Evolutionary conservation across 2,797 vertebrate genomes (phyloP), one percentile per base, ranked within the genome.

Genomic region (Peromyscus melanophrys): DNA sequence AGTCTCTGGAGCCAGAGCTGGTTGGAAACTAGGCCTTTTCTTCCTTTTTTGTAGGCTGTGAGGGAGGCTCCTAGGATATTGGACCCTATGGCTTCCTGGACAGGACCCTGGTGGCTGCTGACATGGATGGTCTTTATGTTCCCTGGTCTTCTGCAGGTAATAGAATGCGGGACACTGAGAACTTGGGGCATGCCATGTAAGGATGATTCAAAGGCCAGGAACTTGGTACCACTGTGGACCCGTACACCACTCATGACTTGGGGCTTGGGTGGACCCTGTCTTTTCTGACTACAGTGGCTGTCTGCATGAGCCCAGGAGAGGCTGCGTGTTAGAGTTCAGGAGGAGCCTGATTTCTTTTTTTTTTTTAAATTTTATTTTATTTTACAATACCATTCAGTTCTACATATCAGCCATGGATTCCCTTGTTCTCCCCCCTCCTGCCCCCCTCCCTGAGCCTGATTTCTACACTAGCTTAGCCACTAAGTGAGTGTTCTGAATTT

Each of bases 81-180:
- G 0, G 92, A 71, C 71, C 57, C 73, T 78, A 97, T 98, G 98
- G 96, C 96, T 94, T 89, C 85, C 96, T n/a, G 57, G 94, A 92
- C 11, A 69, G 88, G 73, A 59, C 49, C 63, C 78, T 40, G 75
- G 61, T 46, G 88, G 96, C 59, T 94, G 92, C 95, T 67, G 57
- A 12, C 16, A 0, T 61, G 95, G 78, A 21, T n/a, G 63, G 40
- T 89, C 29, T 59, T 95, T 52, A 2, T 3, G 37, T 5, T 11
- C 1, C 67, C 63, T 8, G 55, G 57, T 23, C 27, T 95, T 29
- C 92, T 89, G 46, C 97, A 98, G 97, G 98, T 96, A 96, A 90
- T 6, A 27, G 67, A 65, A n/a, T 27, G 43, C 10, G 61, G 13
- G 19, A 59, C 31, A 37, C 16, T 2, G 31, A 82, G 43, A 25